phyloP scores from a whole-genome alignment of 1,140 invertebrate genomes.

The Drosophila bocki region DNA sequence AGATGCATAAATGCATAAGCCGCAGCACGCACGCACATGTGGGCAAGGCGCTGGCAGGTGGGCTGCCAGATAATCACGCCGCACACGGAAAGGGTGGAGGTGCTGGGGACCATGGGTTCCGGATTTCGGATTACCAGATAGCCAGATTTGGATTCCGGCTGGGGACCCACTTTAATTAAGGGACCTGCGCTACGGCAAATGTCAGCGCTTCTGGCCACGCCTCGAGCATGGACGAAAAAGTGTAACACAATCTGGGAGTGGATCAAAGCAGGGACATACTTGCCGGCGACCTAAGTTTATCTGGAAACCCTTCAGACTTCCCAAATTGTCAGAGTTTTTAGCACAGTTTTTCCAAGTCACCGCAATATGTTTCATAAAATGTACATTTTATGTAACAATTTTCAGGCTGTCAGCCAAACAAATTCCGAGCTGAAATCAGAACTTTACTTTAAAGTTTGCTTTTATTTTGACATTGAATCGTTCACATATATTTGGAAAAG shows the following conservation, averaged over 20 bases:
- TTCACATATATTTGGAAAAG: neutral
- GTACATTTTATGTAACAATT: neutral
- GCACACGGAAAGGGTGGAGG: slow-evolving; percentile 44
- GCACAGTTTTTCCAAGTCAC: neutral
- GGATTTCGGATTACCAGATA: slow-evolving; percentile 7
- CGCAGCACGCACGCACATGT: slow-evolving; percentile 44
- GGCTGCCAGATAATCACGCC: slow-evolving; percentile 43
- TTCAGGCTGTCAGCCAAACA: slow-evolving; percentile 1
- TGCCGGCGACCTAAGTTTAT: neutral
- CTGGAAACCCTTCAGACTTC: neutral
- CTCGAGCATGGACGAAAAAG: slow-evolving; percentile 34
- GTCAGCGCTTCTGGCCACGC: slow-evolving; percentile 32
- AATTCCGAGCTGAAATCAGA: slow-evolving; percentile 1
- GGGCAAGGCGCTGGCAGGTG: slow-evolving; percentile 24
- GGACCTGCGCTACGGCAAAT: slow-evolving; percentile 29
- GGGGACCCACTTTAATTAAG: slow-evolving; percentile 65
- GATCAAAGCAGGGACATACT: neutral
- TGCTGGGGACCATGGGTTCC: neutral
- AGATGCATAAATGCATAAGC: slow-evolving; percentile 72
- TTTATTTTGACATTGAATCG: neutral
- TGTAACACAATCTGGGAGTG: neutral
- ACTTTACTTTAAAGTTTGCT: neutral
- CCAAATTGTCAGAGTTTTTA: slow-evolving; percentile 1
- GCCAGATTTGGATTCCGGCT: slow-evolving; percentile 6
- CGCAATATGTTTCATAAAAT: neutral